Evolutionary conservation across 2,888 invertebrate species (phyloP), one percentile per base, ranked within the genome.

Genomic region (Drosophila antonietae): DNA sequence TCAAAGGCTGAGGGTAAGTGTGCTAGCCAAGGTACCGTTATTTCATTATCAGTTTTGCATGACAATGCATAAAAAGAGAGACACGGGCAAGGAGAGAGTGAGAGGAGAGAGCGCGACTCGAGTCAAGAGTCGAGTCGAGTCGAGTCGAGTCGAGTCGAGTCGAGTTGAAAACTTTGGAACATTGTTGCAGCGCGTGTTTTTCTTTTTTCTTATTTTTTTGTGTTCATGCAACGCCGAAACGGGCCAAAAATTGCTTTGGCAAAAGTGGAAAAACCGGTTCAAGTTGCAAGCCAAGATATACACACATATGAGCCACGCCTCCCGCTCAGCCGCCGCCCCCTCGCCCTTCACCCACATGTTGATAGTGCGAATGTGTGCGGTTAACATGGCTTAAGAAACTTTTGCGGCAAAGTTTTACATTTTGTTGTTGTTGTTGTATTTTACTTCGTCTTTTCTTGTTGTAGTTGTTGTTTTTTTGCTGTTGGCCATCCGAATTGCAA

Each of bases 371-470:
- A 74, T 89, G 89, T 86, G 89, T 90, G 90, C 65, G 86, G 89
- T 88, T 86, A 88, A 86, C 86, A 86, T 86, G 86, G 84, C 90
- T 90, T 88, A 86, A 86, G 90, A 90, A 86, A 90, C 90, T 86
- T 86, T 86, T 78, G 80, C 67, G 49, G 59, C 33, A 78, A 75
- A 66, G 49, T 61, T 77, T 61, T 51, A n/a, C 49, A 51, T 14
- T 43, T 41, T 57, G 23, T 10, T 3, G 23, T 10, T 3, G 23
- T 20, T 47, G 18, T 14, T 6, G 2, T n/a, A 51, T 43, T 8
- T 46, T 20, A 12, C 20, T 44, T 20, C 0, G 41, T 6, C 9
- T 46, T 14, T 23, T 46, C 23, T 49, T 46, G 41, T 31, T 39
- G 37, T 37, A 5, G 28, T 28, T 28, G 0, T 28, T 28, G 0